Evolutionary conservation across 2,888 invertebrate species (phyloP), one percentile per base, ranked within the genome.

Genomic region (Sipha maydis): DNA sequence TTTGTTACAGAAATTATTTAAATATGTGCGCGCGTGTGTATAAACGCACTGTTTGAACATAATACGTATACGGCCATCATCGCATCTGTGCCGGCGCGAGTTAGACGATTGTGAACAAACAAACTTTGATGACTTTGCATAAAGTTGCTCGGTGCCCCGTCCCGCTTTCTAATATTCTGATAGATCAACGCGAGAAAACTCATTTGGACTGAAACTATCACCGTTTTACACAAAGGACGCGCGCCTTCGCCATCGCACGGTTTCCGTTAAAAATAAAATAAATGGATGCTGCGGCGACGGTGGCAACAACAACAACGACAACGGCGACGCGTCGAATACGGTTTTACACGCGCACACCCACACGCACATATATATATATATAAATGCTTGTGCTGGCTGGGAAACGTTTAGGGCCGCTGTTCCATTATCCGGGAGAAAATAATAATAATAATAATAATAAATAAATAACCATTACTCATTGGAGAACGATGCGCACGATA

Each of bases 151-250:
- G 41, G 31, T 31, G 11, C 54, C 9, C 21, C 31, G 48, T 34
- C 17, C 14, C 14, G 28, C 9, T 41, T 41, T 71, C n/a, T 34
- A 21, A 19, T 73, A 19, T 19, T 25, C 73, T 1, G 31, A 38
- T 31, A 61, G 71, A 83, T 71, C 71, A n/a, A 73, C 71, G 48
- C 11, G 54, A 54, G 54, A 54, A 83, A 83, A 73, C 73, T 83
- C 73, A 56, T 83, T 83, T 73, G 73, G n/a, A 56, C 83, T 31
- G 31, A 83, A 54, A 83, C 71, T 48, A 48, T 83, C 71, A 48
- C 11, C 48, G 14, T 48, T 48, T 41, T 48, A 25, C 67, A 71
- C 71, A 83, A 71, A 83, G 48, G 82, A 31, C 31, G 8, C 8
- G n/a, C n/a, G 41, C 0, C 75, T 19, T 21, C 75, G 75, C 2